Conservation (phyloP, 2,888 invertebrate species). For the Melanophora roralis region DNA sequence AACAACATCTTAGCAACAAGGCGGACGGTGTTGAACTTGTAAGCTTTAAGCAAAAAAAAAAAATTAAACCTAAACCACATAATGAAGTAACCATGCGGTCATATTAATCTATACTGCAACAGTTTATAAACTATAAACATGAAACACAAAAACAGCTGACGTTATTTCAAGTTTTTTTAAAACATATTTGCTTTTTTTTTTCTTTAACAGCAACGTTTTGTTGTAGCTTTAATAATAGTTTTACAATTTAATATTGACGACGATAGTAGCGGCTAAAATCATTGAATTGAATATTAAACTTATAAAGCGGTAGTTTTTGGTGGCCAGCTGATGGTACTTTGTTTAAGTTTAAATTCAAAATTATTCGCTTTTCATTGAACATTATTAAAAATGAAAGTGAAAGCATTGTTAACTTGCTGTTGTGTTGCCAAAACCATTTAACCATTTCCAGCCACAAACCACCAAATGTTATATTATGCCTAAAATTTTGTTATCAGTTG, state of each 20-base stretch:
- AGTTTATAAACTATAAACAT: neutral
- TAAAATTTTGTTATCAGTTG: no score
- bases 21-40: conserved; percentile 44
- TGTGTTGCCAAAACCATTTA: no score
- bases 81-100: conserved; percentile 3
- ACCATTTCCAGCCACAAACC: no score
- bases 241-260: neutral
- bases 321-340: neutral
- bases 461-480: no score
- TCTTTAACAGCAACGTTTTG: neutral
- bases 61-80: conserved; percentile 12
- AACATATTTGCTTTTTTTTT: neutral
- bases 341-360: conserved; percentile 8
- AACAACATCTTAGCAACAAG: neutral
- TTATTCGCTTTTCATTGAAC: neutral
- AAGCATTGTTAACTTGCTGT: conserved; percentile 50
- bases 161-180: conserved; percentile 32
- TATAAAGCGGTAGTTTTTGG: neutral
- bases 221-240: neutral
- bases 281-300: neutral
- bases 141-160: conserved; percentile 26
- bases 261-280: conserved; percentile 3
- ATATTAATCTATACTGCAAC: conserved; percentile 6
- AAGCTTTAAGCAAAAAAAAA: conserved; percentile 17
- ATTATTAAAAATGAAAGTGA: conserved; percentile 52